Evolutionary conservation across 2,888 invertebrate genomes (phyloP).

Genomic region (Cinara cedri): DNA sequence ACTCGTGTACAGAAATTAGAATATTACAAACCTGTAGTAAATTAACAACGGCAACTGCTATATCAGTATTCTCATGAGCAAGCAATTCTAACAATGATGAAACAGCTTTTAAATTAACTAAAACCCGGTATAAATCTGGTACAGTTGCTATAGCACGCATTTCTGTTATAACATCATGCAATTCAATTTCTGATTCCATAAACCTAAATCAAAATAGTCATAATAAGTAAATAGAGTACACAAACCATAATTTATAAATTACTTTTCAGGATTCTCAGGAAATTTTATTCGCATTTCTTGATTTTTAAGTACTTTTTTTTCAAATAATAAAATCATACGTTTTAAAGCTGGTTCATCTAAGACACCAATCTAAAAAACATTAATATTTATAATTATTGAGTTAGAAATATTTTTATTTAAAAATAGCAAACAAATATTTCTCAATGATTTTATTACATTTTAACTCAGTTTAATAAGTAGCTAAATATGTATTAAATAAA

Average conservation of each 20-base stretch:
- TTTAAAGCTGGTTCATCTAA: conserved; percentile 88
- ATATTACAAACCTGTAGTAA: conserved; percentile 69
- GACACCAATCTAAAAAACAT: conserved; percentile 72
- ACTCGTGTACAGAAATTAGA: neutral
- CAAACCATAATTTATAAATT: conserved; percentile 58
- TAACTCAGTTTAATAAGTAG: too few relatives aligned
- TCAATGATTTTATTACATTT: too few relatives aligned
- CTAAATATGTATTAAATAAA: too few relatives aligned
- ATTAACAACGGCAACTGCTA: conserved; percentile 79
- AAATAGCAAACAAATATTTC: too few relatives aligned
- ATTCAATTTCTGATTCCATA: conserved; percentile 94
- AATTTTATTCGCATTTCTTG: conserved; percentile 99
- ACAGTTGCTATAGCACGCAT: conserved; percentile 93
- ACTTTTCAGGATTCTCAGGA: conserved; percentile 93
- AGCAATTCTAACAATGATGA: conserved; percentile 90
- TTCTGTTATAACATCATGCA: conserved; percentile 86
- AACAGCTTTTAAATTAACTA: conserved; percentile 88
- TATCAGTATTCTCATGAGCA: conserved; percentile 95
- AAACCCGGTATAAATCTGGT: conserved; percentile 89
- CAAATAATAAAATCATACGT: conserved; percentile 87
- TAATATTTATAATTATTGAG: too few relatives aligned
- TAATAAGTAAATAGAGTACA: conserved; percentile 13
- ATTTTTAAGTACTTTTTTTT: conserved; percentile 90
- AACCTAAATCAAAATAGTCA: conserved; percentile 67
- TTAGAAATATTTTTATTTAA: too few relatives aligned